phyloP scores from a whole-genome alignment of 2,797 vertebrate genomes.

The Malacoraja senta region DNA sequence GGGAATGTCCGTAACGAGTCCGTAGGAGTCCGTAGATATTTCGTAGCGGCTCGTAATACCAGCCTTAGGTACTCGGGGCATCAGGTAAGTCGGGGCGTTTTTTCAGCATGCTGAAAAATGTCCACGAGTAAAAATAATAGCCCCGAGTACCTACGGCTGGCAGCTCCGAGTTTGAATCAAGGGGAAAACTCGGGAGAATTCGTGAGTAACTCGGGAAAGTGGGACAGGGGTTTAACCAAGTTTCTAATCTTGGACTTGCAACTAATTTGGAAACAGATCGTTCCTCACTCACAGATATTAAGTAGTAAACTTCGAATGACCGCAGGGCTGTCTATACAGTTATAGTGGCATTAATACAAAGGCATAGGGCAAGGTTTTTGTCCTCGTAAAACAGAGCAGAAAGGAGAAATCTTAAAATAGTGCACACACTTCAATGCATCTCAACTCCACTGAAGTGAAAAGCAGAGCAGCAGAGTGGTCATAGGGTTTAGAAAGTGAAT shows the following conservation, averaged over 20 bases:
- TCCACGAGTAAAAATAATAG: too few species aligned
- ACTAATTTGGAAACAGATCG: not conserved
- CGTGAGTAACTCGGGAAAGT: too few species aligned
- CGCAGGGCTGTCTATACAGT: not conserved
- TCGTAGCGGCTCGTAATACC: too few species aligned
- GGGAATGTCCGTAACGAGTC: too few species aligned
- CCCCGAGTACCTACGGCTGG: too few species aligned
- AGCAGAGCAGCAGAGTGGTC: not conserved
- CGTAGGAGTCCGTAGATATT: too few species aligned
- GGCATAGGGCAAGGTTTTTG: not conserved
- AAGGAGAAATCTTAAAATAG: not conserved
- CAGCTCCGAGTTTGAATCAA: too few species aligned
- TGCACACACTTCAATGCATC: not conserved
- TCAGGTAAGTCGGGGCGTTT: too few species aligned
- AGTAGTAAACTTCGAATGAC: not conserved
- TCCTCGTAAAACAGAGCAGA: not conserved
- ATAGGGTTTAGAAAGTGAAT: not conserved
- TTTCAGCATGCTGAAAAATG: too few species aligned
- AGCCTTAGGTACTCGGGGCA: too few species aligned
- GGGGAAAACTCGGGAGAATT: too few species aligned
- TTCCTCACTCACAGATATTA: not conserved
- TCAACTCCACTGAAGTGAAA: not conserved
- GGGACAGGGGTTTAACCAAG: not conserved
- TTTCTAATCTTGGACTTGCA: not conserved
- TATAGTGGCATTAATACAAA: not conserved